A percentile compares a stretch with the other conserved stretches of the same genome.
Evolutionary conservation across 2,113 vertebrate species (phyloP).

Genomic region (Urocynchramus pylzowi): DNA sequence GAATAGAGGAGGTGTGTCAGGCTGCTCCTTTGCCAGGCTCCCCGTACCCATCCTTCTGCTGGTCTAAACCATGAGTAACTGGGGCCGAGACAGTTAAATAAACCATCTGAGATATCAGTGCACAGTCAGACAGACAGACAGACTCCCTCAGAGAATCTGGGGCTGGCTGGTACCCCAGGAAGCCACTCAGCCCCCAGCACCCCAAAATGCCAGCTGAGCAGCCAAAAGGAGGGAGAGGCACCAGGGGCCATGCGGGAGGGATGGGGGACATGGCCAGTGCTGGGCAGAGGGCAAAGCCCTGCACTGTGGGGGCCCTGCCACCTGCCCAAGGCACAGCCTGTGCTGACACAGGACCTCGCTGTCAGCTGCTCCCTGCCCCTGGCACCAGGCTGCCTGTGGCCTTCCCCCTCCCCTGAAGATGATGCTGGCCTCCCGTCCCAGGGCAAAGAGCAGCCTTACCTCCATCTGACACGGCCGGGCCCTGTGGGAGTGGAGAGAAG

Average conservation of each 20-base stretch:
- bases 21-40: background rate
- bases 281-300: background rate
- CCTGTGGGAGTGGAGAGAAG: slow-evolving; percentile 58
- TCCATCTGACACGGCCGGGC: slow-evolving; percentile 75
- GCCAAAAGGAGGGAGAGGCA: background rate
- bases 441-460: slow-evolving; percentile 62
- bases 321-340: background rate
- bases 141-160: background rate
- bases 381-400: background rate
- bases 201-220: background rate
- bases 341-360: background rate
- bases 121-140: background rate
- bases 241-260: rapidly evolving
- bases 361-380: background rate
- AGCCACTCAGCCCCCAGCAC: background rate
- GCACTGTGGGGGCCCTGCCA: rapidly evolving
- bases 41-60: background rate
- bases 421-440: background rate
- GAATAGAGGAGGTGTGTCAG: background rate
- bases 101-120: background rate
- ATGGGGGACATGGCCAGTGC: background rate
- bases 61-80: background rate
- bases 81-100: rapidly evolving
- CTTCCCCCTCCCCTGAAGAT: background rate
- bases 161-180: background rate